Conservation (phyloP, 2,797 vertebrate genomes). For the Brachyalestes nurse region DNA sequence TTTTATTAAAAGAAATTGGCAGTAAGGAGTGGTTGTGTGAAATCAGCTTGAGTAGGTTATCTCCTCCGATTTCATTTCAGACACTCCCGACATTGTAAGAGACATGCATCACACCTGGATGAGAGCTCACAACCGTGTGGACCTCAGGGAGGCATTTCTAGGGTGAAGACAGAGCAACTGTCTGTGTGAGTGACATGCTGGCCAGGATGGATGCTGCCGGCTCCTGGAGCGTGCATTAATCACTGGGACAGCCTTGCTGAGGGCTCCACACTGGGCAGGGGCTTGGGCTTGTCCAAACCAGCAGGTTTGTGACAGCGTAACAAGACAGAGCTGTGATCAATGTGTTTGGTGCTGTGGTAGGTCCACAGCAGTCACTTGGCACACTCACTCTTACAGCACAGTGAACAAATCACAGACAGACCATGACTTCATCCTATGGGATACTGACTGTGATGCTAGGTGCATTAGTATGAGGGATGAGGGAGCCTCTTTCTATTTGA, state of each 20-base stretch:
- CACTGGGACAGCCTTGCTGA: conserved; percentile 39
- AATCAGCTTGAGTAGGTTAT: background rate
- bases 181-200: conserved; percentile 52
- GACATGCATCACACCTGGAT: background rate
- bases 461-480: background rate
- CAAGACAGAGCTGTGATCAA: conserved; percentile 59
- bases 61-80: background rate
- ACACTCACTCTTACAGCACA: conserved; percentile 12
- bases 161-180: conserved; percentile 48
- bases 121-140: conserved; percentile 1
- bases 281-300: conserved; percentile 41
- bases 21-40: background rate
- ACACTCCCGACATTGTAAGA: background rate
- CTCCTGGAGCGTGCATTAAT: conserved; percentile 49
- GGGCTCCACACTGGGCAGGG: conserved; percentile 36
- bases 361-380: conserved; percentile 18
- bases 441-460: background rate
- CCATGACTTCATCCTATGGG: background rate
- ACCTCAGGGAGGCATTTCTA: conserved; percentile 21
- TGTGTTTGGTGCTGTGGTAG: conserved; percentile 44
- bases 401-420: conserved; percentile 14
- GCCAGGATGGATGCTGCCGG: conserved; percentile 25
- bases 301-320: conserved; percentile 54
- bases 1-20: background rate
- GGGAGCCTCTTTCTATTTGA: background rate